phyloP scores from a whole-genome alignment of 2,888 invertebrate genomes.

The Ellobium chinense region DNA sequence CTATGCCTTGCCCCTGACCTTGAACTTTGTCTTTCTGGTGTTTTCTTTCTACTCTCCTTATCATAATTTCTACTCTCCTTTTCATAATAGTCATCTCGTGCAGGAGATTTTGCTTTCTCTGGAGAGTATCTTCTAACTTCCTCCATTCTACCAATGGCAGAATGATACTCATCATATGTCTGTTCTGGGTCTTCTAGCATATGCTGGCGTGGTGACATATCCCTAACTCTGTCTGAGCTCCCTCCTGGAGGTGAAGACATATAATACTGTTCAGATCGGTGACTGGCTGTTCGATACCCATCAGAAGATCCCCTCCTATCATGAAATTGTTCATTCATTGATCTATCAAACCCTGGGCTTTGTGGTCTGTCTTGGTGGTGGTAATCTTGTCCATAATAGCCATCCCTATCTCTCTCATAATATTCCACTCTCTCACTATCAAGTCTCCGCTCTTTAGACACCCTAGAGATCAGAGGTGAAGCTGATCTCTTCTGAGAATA shows the following conservation, averaged over 20 bases:
- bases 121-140: not conserved
- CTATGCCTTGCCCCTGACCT: not conserved
- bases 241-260: not conserved
- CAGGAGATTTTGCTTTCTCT: constrained; percentile 6
- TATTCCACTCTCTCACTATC: not conserved
- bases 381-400: not conserved
- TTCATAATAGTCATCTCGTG: not conserved
- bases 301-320: too few species aligned
- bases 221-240: not conserved
- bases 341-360: too few species aligned
- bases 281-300: not conserved
- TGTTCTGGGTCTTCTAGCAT: too few species aligned
- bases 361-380: not conserved
- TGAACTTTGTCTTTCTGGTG: not conserved
- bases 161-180: too few species aligned
- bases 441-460: constrained; percentile 23
- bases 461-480: constrained; percentile 2
- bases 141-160: not conserved
- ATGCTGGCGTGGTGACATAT: too few species aligned
- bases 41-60: not conserved
- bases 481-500: constrained; percentile 8
- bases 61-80: not conserved
- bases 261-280: not conserved
- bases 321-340: too few species aligned
- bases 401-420: not conserved